These are phyloP conservation scores for Drosophila pallidifrons DNA, from an alignment of 1,140 invertebrate genomes.

Conservation along the genomic window DNA sequence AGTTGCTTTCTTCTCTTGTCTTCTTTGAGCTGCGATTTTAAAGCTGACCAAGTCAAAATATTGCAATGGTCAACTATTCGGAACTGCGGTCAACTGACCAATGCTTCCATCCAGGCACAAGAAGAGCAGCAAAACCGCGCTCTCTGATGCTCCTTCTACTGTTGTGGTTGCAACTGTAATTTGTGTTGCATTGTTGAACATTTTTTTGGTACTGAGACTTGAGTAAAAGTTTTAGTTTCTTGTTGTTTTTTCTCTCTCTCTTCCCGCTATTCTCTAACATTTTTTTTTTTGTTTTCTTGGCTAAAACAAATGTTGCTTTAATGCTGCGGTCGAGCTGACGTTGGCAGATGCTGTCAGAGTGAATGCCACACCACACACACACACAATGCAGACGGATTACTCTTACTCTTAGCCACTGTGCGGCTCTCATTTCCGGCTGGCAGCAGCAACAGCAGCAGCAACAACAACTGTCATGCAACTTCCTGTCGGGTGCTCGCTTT, in stretches of 20 bases:
- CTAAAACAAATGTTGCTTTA: slow-evolving; percentile 81
- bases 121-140: slow-evolving; percentile 56
- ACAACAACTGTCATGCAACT: slow-evolving; percentile 52
- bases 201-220: slow-evolving; percentile 46
- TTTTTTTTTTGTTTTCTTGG: slow-evolving; percentile 29
- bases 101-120: background rate
- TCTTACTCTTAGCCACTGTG: slow-evolving; percentile 25
- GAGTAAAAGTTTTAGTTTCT: slow-evolving; percentile 33
- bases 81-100: slow-evolving; percentile 55
- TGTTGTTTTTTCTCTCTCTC: slow-evolving; percentile 6
- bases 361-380: slow-evolving; percentile 1
- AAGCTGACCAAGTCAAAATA: slow-evolving; percentile 76
- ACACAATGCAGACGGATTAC: background rate
- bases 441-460: slow-evolving; percentile 17
- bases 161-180: slow-evolving; percentile 70
- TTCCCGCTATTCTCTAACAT: background rate
- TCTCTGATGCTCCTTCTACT: slow-evolving; percentile 27
- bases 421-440: slow-evolving; percentile 63
- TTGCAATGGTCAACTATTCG: slow-evolving; percentile 75
- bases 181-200: slow-evolving; percentile 79
- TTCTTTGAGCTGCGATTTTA: slow-evolving; percentile 33
- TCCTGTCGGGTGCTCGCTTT: slow-evolving; percentile 43
- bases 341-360: slow-evolving; percentile 20
- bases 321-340: slow-evolving; percentile 69
- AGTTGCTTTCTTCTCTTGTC: slow-evolving; percentile 7